Percentiles rank a stretch among this genome's conserved stretches.
Evolutionary conservation across 2,797 vertebrate species (phyloP).

Genomic region (Cygnus olor): DNA sequence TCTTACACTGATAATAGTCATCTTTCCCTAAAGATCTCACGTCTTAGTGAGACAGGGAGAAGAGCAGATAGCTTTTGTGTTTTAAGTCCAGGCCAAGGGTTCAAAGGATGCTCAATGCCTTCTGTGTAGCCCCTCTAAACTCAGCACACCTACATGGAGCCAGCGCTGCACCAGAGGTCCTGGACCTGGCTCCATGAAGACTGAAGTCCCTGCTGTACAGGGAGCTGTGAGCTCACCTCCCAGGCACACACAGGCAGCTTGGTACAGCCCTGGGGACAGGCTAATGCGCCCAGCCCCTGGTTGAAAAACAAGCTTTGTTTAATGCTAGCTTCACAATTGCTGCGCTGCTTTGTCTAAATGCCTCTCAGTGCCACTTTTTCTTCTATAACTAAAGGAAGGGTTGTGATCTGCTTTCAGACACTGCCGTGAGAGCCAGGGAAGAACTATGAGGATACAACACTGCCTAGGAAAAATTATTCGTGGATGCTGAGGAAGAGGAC

Average conservation of each 20-base stretch:
- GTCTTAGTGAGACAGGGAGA: not conserved
- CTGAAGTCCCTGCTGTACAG: not conserved
- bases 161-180: fast-evolving
- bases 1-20: not conserved
- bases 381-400: not conserved
- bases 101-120: not conserved
- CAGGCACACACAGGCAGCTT: not conserved
- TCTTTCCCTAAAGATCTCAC: not conserved
- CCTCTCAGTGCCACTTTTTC: not conserved
- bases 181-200: not conserved
- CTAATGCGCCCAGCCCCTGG: not conserved
- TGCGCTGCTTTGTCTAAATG: not conserved
- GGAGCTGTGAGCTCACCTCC: not conserved
- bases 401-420: not conserved
- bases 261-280: not conserved
- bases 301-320: not conserved
- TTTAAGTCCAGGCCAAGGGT: not conserved
- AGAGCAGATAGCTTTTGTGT: not conserved
- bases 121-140: not conserved
- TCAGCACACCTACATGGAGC: not conserved
- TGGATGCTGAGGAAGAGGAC: not conserved
- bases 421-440: not conserved
- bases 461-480: not conserved
- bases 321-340: not conserved
- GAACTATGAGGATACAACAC: not conserved